Percentiles rank a stretch among this genome's conserved stretches.
Conservation (phyloP, 2,888 invertebrate species). For the Choreutis nemorana region DNA sequence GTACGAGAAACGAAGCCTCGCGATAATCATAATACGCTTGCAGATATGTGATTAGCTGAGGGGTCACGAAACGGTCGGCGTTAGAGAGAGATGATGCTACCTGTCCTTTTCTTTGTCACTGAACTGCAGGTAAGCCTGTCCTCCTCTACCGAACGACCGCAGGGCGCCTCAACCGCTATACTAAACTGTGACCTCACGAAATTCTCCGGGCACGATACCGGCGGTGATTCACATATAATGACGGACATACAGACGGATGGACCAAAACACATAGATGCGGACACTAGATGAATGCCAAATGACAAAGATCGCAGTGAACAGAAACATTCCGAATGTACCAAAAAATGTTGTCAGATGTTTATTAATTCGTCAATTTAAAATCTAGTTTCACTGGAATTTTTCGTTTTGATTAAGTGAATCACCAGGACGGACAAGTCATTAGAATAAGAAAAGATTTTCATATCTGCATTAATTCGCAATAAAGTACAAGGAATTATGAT, state of each 20-base stretch:
- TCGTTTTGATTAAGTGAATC: too few relatives aligned
- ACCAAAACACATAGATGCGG: slow-evolving; percentile 44
- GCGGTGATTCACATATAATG: slow-evolving; percentile 58
- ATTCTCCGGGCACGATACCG: slow-evolving; percentile 54
- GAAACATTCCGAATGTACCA: slow-evolving; percentile 19
- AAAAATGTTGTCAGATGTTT: slow-evolving; percentile 24
- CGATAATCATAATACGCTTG: slow-evolving; percentile 64
- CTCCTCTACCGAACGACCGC: slow-evolving; percentile 45
- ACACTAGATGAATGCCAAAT: slow-evolving; percentile 46
- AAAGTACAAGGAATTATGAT: too few relatives aligned
- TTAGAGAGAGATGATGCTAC: slow-evolving; percentile 42
- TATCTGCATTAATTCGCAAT: too few relatives aligned
- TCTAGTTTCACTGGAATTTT: too few relatives aligned
- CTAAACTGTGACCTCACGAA: slow-evolving; percentile 66
- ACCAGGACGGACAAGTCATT: too few relatives aligned
- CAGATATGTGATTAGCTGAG: slow-evolving; percentile 63
- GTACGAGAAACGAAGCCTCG: slow-evolving; percentile 51
- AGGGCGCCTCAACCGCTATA: slow-evolving; percentile 63
- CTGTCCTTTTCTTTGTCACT: slow-evolving; percentile 25
- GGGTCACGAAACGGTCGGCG: slow-evolving; percentile 62
- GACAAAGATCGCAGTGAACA: too few relatives aligned
- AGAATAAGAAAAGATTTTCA: too few relatives aligned
- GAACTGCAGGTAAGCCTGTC: slow-evolving; percentile 24
- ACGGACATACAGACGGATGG: slow-evolving; percentile 37
- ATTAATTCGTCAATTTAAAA: too few relatives aligned